Evolutionary conservation across 1,140 invertebrate species (phyloP), one percentile per base, ranked within the genome.

Genomic region (Habropoda laboriosa): DNA sequence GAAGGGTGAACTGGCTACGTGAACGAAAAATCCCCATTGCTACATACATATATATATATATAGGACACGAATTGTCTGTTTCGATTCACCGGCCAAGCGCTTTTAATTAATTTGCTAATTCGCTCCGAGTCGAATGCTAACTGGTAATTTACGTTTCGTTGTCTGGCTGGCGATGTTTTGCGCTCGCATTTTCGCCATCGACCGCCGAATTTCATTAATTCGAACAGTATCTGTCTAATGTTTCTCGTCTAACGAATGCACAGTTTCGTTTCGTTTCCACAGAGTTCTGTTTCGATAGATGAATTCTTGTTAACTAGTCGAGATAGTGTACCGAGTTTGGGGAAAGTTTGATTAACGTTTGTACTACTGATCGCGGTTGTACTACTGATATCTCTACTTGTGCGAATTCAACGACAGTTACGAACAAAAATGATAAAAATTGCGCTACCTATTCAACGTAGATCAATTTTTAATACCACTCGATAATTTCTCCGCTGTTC

Each of bases 61-160:
- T n/a, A n/a, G n/a, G n/a, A n/a, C n/a, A n/a, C n/a, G n/a, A n/a
- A n/a, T n/a, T n/a, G 82, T 85, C 87, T 76, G 68, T 87, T 85
- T 72, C 77, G 64, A 72, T 84, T 83, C 42, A 70, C 21, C 61
- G 61, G 79, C 66, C 68, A 70, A 60, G 42, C 60, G 78, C 67
- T 83, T 88, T 82, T 86, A 88, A 87, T 89, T 87, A 63, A 85
- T 78, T 85, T 81, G 61, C 64, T 88, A 88, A 87, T 88, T 86
- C 68, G n/a, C 30, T 57, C 67, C 63, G 49, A 45, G 27, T 21
- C 30, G 63, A 57, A 76, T 68, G 30, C 51, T 47, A 68, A 76
- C 64, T n/a, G 63, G 51, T 40, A 38, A 57, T 67, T 76, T 67
- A 76, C 38, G 40, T 64, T n/a, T 30, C 27, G 18, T 12, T n/a